phyloP scores from a whole-genome alignment of 53 echinoderm and acorn worm species.

The Arbacia lixula region DNA sequence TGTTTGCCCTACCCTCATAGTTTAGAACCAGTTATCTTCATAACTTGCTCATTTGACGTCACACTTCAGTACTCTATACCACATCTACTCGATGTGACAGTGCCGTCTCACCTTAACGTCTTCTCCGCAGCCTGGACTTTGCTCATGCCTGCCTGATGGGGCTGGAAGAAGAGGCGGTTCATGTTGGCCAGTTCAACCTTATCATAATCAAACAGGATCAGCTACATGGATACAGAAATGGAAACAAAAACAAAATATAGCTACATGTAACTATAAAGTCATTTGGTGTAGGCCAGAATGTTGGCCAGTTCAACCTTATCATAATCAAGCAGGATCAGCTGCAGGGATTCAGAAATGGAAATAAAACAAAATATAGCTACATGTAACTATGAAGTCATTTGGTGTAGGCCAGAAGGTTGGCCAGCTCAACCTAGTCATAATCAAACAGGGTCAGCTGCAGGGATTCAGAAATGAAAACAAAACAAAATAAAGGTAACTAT shows the following conservation, averaged over 20 bases:
- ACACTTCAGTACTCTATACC: too few species aligned
- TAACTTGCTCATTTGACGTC: too few species aligned
- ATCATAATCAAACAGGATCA: conserved; percentile 97
- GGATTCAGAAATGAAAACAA: too few species aligned
- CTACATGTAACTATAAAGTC: neutral
- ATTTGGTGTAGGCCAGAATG: too few species aligned
- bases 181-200: conserved; percentile 98
- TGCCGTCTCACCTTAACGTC: conserved; percentile 75
- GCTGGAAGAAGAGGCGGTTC: conserved; percentile 98
- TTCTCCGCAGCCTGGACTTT: conserved; percentile 97
- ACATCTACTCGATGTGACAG: neutral
- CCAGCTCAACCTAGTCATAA: too few species aligned
- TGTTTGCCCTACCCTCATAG: too few species aligned
- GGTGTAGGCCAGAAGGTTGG: too few species aligned
- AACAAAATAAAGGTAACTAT: too few species aligned
- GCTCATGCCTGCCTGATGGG: conserved; percentile 97
- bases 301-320: conserved; percentile 98
- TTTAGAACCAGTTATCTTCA: too few species aligned
- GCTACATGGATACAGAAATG: conserved; percentile 39
- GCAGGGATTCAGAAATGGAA: neutral
- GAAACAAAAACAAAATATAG: neutral
- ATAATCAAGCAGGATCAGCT: conserved; percentile 96
- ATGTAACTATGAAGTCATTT: too few species aligned
- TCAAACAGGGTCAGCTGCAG: too few species aligned
- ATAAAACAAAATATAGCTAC: too few species aligned